phyloP scores from a whole-genome alignment of 2,113 vertebrate species.

The Melospiza melodia region DNA sequence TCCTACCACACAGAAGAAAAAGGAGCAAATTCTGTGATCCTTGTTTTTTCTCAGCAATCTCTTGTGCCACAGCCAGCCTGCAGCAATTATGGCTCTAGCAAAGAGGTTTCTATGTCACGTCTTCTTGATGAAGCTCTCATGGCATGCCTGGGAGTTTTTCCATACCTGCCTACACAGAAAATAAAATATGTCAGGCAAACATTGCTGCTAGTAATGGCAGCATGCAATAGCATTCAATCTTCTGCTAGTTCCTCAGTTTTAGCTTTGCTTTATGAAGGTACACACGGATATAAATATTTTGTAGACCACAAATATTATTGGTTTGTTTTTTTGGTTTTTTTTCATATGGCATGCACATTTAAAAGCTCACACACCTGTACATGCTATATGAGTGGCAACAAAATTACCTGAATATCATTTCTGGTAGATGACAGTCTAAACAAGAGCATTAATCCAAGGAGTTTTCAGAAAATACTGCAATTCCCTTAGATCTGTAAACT shows the following conservation, averaged over 20 bases:
- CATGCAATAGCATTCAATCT: not conserved
- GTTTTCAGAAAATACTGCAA: not conserved
- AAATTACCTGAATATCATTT: not conserved
- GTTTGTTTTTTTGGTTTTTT: too few species aligned
- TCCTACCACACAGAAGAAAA: not conserved
- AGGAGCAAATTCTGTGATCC: not conserved
- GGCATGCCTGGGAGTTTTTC: not conserved
- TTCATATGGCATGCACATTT: not conserved
- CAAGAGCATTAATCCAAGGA: not conserved
- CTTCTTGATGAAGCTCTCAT: not conserved
- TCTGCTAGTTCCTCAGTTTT: not conserved
- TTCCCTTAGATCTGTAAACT: not conserved
- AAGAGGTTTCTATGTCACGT: not conserved
- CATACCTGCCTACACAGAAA: not conserved
- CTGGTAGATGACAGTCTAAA: not conserved
- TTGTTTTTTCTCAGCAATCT: not conserved
- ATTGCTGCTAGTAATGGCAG: not conserved
- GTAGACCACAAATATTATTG: not conserved
- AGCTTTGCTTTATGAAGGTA: not conserved
- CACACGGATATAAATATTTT: not conserved
- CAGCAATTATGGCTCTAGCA: not conserved
- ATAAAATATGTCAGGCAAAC: not conserved
- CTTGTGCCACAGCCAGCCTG: not conserved
- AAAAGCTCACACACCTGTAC: not conserved
- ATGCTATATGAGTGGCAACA: rapidly evolving